Percentiles rank a stretch among this genome's conserved stretches.
Conservation (phyloP, 2,888 invertebrate species). For the Erebia palarica region DNA sequence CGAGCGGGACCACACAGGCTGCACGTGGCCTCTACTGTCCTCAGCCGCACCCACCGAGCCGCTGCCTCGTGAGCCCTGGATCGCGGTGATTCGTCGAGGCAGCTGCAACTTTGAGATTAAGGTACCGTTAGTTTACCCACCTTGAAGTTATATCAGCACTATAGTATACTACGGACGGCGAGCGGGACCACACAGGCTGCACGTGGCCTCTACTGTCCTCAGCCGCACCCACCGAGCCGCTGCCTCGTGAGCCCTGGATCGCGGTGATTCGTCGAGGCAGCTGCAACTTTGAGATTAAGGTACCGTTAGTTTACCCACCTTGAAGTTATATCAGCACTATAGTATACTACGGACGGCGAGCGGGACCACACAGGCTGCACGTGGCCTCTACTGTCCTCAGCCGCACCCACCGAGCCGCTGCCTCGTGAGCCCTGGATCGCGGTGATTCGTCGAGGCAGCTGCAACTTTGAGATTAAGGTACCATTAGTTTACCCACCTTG, state of each 20-base stretch:
- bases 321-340: not conserved
- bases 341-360: conserved; percentile 66
- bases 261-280: conserved; percentile 90
- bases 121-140: conserved; percentile 50
- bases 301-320: conserved; percentile 39
- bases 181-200: conserved; percentile 79
- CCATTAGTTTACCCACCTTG: not conserved
- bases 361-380: conserved; percentile 85
- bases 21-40: conserved; percentile 82
- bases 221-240: conserved; percentile 71
- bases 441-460: conserved; percentile 89
- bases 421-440: conserved; percentile 89
- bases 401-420: conserved; percentile 72
- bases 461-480: conserved; percentile 91
- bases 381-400: conserved; percentile 79
- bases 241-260: conserved; percentile 87
- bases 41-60: conserved; percentile 75
- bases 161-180: no score
- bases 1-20: conserved; percentile 83
- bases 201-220: conserved; percentile 80
- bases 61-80: conserved; percentile 85
- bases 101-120: conserved; percentile 92
- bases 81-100: conserved; percentile 90
- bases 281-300: conserved; percentile 92
- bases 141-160: not conserved